Conservation (phyloP, 2,113 vertebrate genomes). For the Anser brachyrhynchus region DNA sequence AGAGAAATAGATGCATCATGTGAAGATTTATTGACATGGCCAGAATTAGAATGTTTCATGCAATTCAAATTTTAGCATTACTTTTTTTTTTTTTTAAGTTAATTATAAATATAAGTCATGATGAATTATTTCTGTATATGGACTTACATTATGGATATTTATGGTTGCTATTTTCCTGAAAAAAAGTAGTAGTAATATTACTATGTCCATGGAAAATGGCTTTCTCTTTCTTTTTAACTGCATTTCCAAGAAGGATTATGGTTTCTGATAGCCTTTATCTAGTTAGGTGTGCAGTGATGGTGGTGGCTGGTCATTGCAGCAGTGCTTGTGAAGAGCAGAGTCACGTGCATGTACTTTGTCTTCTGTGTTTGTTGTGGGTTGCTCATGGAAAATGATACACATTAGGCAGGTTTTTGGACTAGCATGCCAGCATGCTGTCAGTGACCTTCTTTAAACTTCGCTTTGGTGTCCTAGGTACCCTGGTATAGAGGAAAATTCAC, state of each 20-base stretch:
- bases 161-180: not conserved
- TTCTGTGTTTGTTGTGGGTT: not conserved
- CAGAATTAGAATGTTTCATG: not conserved
- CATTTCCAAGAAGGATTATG: not conserved
- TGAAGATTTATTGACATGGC: not conserved
- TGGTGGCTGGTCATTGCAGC: not conserved
- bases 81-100: not conserved
- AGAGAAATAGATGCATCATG: not conserved
- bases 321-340: not conserved
- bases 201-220: not conserved
- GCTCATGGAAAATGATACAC: not conserved
- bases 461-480: not conserved
- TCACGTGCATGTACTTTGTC: not conserved
- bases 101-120: not conserved
- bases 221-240: not conserved
- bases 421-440: not conserved
- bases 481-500: not conserved
- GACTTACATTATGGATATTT: not conserved
- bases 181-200: not conserved
- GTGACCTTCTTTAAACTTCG: not conserved
- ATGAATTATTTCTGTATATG: not conserved
- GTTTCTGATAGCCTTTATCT: not conserved
- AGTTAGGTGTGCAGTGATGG: not conserved
- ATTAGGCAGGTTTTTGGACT: not conserved
- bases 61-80: not conserved